Percentiles rank a stretch among this genome's conserved stretches.
Conservation (phyloP, 2,888 invertebrate species). For the Petrolisthes manimaculis region DNA sequence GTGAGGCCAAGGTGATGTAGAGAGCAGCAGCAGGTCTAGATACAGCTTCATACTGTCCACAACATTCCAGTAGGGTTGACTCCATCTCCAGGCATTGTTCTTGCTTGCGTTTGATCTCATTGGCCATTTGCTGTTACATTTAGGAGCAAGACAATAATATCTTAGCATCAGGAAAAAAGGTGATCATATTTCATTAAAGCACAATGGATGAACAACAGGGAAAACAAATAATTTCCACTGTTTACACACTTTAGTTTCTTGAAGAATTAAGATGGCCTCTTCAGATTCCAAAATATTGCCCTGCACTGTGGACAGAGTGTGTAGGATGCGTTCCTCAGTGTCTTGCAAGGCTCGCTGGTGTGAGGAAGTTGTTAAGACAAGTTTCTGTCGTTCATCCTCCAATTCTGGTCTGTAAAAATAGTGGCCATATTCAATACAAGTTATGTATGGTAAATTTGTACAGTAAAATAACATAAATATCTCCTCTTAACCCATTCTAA, state of each 20-base stretch:
- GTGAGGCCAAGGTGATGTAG: slow-evolving; percentile 51
- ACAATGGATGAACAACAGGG: too few relatives aligned
- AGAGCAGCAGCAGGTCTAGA: slow-evolving; percentile 54
- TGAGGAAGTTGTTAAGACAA: slow-evolving; percentile 57
- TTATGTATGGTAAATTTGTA: too few relatives aligned
- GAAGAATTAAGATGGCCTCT: slow-evolving; percentile 57
- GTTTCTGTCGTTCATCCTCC: slow-evolving; percentile 60
- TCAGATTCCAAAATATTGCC: slow-evolving; percentile 63
- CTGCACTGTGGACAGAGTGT: slow-evolving; percentile 57
- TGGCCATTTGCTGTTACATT: slow-evolving; percentile 48
- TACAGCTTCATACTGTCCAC: slow-evolving; percentile 57
- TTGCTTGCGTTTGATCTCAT: slow-evolving; percentile 61
- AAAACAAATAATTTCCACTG: too few relatives aligned
- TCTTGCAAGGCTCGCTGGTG: slow-evolving; percentile 55
- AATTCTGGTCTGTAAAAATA: slow-evolving; percentile 47
- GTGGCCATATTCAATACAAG: too few relatives aligned
- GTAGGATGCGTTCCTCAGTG: slow-evolving; percentile 59
- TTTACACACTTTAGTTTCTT: slow-evolving; percentile 56
- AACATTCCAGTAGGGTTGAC: slow-evolving; percentile 49
- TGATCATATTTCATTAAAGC: too few relatives aligned
- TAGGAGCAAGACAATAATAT: too few relatives aligned
- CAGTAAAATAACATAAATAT: too few relatives aligned
- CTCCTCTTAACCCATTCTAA: too few relatives aligned
- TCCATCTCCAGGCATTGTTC: slow-evolving; percentile 56
- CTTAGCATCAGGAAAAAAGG: too few relatives aligned